Conservation (phyloP, 2,113 vertebrate genomes). For the Erinaceus europaeus region DNA sequence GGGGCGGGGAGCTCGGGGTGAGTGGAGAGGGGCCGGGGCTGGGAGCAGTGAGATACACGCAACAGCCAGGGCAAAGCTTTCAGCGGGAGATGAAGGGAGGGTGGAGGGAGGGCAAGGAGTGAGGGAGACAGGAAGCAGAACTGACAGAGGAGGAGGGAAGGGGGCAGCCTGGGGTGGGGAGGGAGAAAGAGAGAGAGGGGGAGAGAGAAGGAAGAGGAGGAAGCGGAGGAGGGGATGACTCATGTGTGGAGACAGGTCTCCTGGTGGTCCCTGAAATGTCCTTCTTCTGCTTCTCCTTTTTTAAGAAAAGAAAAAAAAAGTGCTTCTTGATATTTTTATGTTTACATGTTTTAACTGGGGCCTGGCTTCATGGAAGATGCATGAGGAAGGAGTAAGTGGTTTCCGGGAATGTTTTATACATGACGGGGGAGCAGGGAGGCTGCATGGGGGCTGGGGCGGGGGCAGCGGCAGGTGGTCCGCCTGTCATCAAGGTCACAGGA, state of each 20-base stretch:
- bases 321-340: slow-evolving; percentile 86
- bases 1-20: not conserved
- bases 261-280: slow-evolving; percentile 79
- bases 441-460: not conserved
- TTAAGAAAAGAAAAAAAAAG: too few relatives aligned
- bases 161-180: not conserved
- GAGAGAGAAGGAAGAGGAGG: not conserved
- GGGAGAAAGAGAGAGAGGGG: not conserved
- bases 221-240: not conserved
- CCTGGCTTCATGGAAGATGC: slow-evolving; percentile 84
- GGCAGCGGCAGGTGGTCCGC: not conserved
- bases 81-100: too few relatives aligned
- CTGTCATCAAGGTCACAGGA: not conserved
- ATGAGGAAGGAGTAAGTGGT: slow-evolving; percentile 84
- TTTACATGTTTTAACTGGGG: slow-evolving; percentile 84
- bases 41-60: too few relatives aligned
- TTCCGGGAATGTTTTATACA: slow-evolving; percentile 86
- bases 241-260: slow-evolving; percentile 72
- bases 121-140: not conserved
- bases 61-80: too few relatives aligned
- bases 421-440: slow-evolving; percentile 77
- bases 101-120: too few relatives aligned
- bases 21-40: too few relatives aligned
- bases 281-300: too few relatives aligned
- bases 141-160: not conserved